Percentiles rank a stretch among this genome's conserved stretches.
Evolutionary conservation across 2,797 vertebrate genomes (phyloP).

Genomic region (Hydrocynus forskahlii): DNA sequence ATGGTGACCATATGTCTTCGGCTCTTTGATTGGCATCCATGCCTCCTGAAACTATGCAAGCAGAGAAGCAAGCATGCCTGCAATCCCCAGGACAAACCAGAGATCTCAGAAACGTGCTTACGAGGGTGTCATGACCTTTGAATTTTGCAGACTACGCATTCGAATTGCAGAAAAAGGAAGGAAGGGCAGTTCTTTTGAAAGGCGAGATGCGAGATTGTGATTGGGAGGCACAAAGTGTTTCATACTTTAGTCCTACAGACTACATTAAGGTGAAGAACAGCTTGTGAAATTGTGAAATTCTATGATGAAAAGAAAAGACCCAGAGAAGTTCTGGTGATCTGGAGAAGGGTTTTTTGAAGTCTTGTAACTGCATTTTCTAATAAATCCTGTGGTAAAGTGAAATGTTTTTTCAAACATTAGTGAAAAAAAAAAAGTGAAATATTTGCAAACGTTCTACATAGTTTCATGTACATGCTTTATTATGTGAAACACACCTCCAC

Average conservation of each 20-base stretch:
- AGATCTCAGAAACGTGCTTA: not conserved
- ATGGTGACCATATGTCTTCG: constrained; percentile 17
- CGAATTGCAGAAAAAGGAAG: not conserved
- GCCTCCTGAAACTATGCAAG: not conserved
- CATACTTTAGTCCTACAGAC: not conserved
- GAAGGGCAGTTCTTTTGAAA: constrained; percentile 1
- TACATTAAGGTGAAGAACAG: not conserved
- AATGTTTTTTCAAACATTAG: no score
- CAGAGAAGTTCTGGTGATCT: not conserved
- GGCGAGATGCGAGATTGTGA: not conserved
- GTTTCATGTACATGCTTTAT: no score
- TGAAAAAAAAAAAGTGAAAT: no score
- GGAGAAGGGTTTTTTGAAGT: not conserved
- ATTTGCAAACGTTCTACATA: not conserved
- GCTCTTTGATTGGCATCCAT: constrained; percentile 3
- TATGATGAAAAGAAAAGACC: no score
- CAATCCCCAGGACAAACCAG: not conserved
- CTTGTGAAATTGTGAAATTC: not conserved
- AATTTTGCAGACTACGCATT: not conserved
- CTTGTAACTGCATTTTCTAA: no score
- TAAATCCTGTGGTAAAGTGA: no score
- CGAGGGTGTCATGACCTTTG: constrained; percentile 11
- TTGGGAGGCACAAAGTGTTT: not conserved
- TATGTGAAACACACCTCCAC: not conserved
- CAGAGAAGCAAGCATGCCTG: no score